Base-by-base conservation (phyloP, 2,113 vertebrate genomes). In the Pseudorectes ferrugineus region DNA sequence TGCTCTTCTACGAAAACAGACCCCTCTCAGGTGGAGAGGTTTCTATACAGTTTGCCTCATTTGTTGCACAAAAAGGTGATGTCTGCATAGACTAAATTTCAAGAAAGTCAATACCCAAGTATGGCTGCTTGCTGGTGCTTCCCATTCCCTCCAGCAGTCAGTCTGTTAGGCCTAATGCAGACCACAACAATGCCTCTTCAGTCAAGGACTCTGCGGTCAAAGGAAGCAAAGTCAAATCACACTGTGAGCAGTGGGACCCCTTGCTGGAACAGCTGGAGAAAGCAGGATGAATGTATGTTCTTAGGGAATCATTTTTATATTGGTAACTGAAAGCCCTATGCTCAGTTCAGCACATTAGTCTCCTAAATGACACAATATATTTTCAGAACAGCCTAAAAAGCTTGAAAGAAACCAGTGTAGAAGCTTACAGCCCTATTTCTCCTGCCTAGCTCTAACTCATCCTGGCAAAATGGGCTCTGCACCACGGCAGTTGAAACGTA, bases 361-460 rank as follows among this genome's bases (percentile, higher is more conserved):
- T 90, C 36, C 90, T 86, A 86, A 92, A 93, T 93, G 62, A 70
- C n/a, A 43, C 75, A 80, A 65, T 80, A 63, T 36, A 40, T 96
- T 94, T 95, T 96, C 78, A 85, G 48, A 95, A 83, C 31, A 61
- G 72, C n/a, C 55, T 85, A 55, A 72, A 82, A 93, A 83, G 42
- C 59, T 77, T 86, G 88, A 83, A 92, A 74, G 79, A 92, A 95
- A 74, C 16, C 63, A 61, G 19, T 6, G 2, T 6, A 73, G 88
- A 80, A 66, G 46, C 59, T 78, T 79, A 57, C 25, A 85, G 16
- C 16, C 36, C 15, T 48, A n/a, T 62, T 87, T 92, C 43, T 85
- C 78, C 59, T 80, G 51, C 43, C 51, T 89, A 79, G 61, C 28
- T 89, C 38, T 70, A 82, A 68, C 45, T 81, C 42, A 65, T 63